phyloP scores from a whole-genome alignment of 2,888 invertebrate species.

The Euzetes globulus region DNA sequence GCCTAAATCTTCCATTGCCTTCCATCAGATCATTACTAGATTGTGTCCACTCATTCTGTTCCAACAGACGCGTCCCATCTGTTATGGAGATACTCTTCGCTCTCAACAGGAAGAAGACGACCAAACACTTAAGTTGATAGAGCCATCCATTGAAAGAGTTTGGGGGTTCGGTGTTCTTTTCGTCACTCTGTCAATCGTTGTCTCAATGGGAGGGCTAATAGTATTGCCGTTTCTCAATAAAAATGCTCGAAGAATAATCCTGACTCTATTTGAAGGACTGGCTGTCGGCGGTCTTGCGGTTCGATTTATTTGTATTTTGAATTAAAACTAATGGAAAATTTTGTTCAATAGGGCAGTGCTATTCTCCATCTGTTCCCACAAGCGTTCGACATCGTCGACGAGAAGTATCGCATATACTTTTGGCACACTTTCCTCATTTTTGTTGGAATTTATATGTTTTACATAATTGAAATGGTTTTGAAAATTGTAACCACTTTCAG shows the following conservation, averaged over 20 bases:
- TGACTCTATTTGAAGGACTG: slow-evolving; percentile 38
- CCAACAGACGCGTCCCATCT: slow-evolving; percentile 33
- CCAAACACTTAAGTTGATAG: slow-evolving; percentile 34
- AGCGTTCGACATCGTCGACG: slow-evolving; percentile 38
- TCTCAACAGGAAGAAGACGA: slow-evolving; percentile 6
- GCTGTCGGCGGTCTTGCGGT: slow-evolving; percentile 37
- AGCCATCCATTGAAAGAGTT: slow-evolving; percentile 37
- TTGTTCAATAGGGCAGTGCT: slow-evolving; percentile 35
- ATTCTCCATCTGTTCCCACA: slow-evolving; percentile 38
- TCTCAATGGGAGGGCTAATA: slow-evolving; percentile 39
- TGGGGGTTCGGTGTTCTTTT: slow-evolving; percentile 37
- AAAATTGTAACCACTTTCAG: slow-evolving; percentile 33
- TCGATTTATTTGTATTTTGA: not conserved
- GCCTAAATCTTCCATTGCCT: slow-evolving; percentile 2
- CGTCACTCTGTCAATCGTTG: slow-evolving; percentile 37
- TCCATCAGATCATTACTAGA: slow-evolving; percentile 36
- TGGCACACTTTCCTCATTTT: slow-evolving; percentile 38
- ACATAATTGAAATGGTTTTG: slow-evolving; percentile 34
- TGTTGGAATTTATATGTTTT: slow-evolving; percentile 37
- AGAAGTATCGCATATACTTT: slow-evolving; percentile 36
- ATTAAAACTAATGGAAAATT: not conserved
- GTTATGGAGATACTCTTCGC: slow-evolving; percentile 10
- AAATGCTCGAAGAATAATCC: slow-evolving; percentile 33
- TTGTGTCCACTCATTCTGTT: slow-evolving; percentile 37
- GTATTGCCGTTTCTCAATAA: slow-evolving; percentile 36